A percentile compares a stretch with the other conserved stretches of the same genome.
Conservation (phyloP, 2,113 vertebrate species). For the Meleagris gallopavo region DNA sequence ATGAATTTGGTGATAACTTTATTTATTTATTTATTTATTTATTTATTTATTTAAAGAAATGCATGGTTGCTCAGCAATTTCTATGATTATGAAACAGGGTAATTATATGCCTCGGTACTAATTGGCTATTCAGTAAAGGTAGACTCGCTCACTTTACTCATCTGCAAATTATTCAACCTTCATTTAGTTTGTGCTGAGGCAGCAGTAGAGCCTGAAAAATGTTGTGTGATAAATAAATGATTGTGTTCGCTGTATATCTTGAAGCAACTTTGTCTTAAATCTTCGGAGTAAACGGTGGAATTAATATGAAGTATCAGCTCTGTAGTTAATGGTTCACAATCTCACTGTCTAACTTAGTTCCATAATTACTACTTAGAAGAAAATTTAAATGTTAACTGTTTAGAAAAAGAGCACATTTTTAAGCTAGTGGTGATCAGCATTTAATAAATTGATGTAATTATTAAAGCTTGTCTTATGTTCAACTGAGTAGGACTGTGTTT, state of each 20-base stretch:
- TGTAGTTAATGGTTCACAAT: not conserved
- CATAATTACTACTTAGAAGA: not conserved
- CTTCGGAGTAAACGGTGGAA: not conserved
- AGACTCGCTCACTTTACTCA: not conserved
- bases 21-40: not conserved
- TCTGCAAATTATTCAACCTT: conserved; percentile 24
- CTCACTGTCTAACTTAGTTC: not conserved
- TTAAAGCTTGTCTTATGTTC: not conserved
- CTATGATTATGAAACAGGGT: not conserved
- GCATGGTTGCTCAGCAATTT: not conserved
- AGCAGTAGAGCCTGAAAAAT: conserved; percentile 1
- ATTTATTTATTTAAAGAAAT: not conserved
- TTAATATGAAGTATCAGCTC: not conserved
- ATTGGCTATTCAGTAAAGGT: conserved; percentile 25
- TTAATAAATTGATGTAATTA: not conserved
- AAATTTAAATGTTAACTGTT: not conserved
- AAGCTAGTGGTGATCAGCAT: not conserved
- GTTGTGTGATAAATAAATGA: not conserved
- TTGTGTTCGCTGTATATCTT: not conserved
- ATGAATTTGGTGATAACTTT: not conserved
- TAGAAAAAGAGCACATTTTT: not conserved
- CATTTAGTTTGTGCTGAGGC: conserved; percentile 39
- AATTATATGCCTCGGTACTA: not conserved
- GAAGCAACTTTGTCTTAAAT: not conserved
- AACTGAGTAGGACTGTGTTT: not conserved